Percentiles rank a stretch among this genome's conserved stretches.
These are phyloP conservation scores for Lepisosteus osseus DNA, from an alignment of 2,113 vertebrate species.

Conservation along the genomic window DNA sequence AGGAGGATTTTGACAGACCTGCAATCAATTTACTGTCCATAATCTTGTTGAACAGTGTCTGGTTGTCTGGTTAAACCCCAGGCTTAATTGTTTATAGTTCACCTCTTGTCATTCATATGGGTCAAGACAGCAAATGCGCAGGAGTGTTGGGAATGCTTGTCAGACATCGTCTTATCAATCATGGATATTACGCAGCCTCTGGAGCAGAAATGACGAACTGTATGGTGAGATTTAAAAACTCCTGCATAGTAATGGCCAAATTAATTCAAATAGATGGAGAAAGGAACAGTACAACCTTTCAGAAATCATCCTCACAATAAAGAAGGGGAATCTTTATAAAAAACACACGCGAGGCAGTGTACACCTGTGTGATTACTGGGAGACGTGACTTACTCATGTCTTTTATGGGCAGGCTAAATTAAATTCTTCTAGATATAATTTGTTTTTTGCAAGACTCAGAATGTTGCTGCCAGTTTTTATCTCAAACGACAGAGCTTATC, in stretches of 20 bases:
- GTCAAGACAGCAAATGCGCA: neutral
- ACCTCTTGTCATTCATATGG: conserved; percentile 12
- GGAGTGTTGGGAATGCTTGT: conserved; percentile 7
- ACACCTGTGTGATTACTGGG: neutral
- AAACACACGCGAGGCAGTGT: too few species aligned
- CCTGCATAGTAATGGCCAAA: conserved; percentile 1
- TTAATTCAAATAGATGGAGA: conserved; percentile 16
- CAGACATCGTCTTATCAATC: conserved; percentile 6
- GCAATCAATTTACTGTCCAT: conserved; percentile 25
- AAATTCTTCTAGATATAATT: too few species aligned
- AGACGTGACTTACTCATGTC: too few species aligned
- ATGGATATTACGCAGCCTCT: conserved; percentile 4
- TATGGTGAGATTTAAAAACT: conserved; percentile 20
- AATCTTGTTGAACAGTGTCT: neutral
- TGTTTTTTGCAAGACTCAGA: neutral
- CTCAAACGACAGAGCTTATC: too few species aligned
- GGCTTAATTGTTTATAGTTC: conserved; percentile 12
- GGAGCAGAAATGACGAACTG: conserved; percentile 16
- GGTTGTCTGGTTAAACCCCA: neutral
- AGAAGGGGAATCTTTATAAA: too few species aligned
- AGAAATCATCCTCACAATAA: neutral
- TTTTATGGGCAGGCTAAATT: too few species aligned
- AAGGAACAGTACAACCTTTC: neutral
- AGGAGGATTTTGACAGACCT: conserved; percentile 9
- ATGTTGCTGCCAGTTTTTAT: neutral